phyloP scores from a whole-genome alignment of 2,113 vertebrate genomes.

The Puntigrus tetrazona region DNA sequence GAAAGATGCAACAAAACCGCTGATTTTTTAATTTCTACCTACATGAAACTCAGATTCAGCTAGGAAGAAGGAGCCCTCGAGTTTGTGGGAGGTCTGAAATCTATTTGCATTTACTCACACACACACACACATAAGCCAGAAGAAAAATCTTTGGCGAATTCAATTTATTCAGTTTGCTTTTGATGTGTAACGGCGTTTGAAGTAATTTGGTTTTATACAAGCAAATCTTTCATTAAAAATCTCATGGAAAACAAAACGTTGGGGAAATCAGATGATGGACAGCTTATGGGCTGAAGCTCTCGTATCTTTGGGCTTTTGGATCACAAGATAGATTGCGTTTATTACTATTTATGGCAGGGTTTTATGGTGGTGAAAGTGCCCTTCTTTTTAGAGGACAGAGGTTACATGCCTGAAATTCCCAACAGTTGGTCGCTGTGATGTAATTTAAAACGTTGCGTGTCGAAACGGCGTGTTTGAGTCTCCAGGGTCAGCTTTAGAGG shows the following conservation, averaged over 20 bases:
- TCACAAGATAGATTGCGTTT: neutral
- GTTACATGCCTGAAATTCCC: slow-evolving; percentile 3
- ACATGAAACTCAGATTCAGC: slow-evolving; percentile 34
- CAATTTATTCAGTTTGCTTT: neutral
- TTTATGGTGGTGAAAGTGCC: slow-evolving; percentile 10
- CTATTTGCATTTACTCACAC: slow-evolving; percentile 17
- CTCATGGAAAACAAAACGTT: neutral
- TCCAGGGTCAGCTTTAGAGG: neutral
- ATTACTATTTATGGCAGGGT: neutral
- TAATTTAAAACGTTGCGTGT: slow-evolving; percentile 1
- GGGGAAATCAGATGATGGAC: slow-evolving; percentile 9
- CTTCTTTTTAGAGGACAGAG: neutral
- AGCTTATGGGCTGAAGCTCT: neutral
- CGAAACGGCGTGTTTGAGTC: neutral
- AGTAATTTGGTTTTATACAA: slow-evolving; percentile 5
- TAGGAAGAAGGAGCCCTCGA: neutral
- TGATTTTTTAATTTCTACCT: slow-evolving; percentile 31
- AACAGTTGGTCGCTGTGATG: neutral
- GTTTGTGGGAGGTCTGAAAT: slow-evolving; percentile 1
- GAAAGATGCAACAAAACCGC: slow-evolving; percentile 47
- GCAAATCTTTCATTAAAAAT: slow-evolving; percentile 20
- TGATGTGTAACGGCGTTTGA: slow-evolving; percentile 2
- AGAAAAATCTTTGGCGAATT: neutral
- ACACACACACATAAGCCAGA: neutral
- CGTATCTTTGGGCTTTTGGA: neutral